Base-by-base conservation (phyloP, 2,888 invertebrate genomes). In the Sminthurides aquaticus region DNA sequence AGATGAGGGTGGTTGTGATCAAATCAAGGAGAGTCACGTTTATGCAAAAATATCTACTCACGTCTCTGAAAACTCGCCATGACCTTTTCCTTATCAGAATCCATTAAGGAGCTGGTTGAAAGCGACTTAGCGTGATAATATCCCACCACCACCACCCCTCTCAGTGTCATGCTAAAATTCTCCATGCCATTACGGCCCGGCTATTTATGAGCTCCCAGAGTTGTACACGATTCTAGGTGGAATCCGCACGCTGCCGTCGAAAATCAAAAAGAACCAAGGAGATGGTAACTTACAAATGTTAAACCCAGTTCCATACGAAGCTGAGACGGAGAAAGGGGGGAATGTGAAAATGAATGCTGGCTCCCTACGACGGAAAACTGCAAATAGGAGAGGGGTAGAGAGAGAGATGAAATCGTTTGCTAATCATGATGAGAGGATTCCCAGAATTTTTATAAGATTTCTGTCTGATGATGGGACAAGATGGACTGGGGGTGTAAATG, bases 1-100 rank as follows among this genome's bases (percentile, higher is more conserved):
- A 11, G 26, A 57, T n/a, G 57, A 27, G 64, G 64, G 55, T 64
- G 64, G 59, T 60, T 64, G 29, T n/a, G 64, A 64, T 64, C 59
- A 56, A 60, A 60, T 64, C 60, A 56, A 56, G 25, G 2, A 27
- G 15, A 59, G 64, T 64, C 64, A 64, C 64, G 64, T 64, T 64
- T 60, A 64, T 64, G 64, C 60, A 64, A 64, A 64, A 55, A 64
- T 34, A 48, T 60, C 26, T 49, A 20, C 57, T 63, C 49, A 54
- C 62, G 62, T 52, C 49, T n/a, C 52, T 5, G 52, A 52, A 52
- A 20, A 49, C 60, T 64, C 60, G 55, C 60, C 60, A 64, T 60
- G 64, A 64, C 64, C 64, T 64, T 64, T 57, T 64, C 64, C 64
- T 60, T 64, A 64, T 64, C 64, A 28, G 26, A 64, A 58, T 58